Evolutionary conservation across 2,888 invertebrate genomes (phyloP), one percentile per base, ranked within the genome.

Genomic region (Camptogramma bilineatum): DNA sequence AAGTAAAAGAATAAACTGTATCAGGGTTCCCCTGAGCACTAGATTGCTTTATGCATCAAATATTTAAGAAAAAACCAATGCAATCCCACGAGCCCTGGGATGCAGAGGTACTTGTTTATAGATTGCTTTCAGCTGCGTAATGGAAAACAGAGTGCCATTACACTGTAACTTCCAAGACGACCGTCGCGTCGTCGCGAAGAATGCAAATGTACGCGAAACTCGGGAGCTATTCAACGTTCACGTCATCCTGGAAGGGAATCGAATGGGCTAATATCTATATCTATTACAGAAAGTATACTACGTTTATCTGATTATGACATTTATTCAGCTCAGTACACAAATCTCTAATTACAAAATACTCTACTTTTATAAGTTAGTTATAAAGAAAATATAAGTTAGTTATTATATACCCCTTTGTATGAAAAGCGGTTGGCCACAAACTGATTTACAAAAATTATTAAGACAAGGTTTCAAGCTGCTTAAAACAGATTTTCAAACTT

Each of bases 41-140:
- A 66, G 63, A 74, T 74, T 73, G 74, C 72, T 71, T 66, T 63
- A 70, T 70, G 70, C 65, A 70, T 70, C 57, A 72, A 72, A 73
- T 72, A 77, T 78, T 77, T 60, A 73, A 70, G 70, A 73, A 68
- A 72, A 72, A 75, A 68, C 66, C 74, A 76, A 68, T 76, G 76
- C 76, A 77, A 68, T 73, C 69, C 71, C 72, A 39, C 47, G 57
- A 64, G 66, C 55, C 55, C 52, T 63, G 67, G 62, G 61, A 57
- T 75, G 71, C 70, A 69, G 60, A 64, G 53, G 46, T 70, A 74
- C 71, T 75, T 73, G 68, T 73, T 69, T 70, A 71, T 65, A 66
- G 47, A 71, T 75, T 71, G 68, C 72, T 70, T 73, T 73, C 69
- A 64, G 62, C 68, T 73, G 61, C 67, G 68, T 76, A 73, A 74